Percentiles rank a stretch among this genome's conserved stretches.
phyloP scores from a whole-genome alignment of 2,113 vertebrate species.

The Trachemys scripta region DNA sequence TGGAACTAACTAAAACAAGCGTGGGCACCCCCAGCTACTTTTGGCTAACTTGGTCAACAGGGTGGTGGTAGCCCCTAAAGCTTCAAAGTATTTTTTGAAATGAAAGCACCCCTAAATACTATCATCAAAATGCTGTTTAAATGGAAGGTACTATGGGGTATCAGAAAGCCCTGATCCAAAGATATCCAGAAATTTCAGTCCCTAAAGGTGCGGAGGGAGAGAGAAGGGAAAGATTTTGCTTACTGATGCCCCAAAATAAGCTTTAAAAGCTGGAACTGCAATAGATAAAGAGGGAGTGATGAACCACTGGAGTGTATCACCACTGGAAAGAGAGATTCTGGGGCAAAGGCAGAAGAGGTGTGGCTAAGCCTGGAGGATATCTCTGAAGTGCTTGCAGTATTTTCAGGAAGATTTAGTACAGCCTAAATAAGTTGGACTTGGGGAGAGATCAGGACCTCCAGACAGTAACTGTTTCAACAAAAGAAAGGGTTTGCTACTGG shows the following conservation, averaged over 20 bases:
- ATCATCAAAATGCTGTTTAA: neutral
- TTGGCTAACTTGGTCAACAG: constrained; percentile 51
- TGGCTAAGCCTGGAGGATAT: constrained; percentile 43
- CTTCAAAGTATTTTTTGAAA: constrained; percentile 52
- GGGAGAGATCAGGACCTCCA: neutral
- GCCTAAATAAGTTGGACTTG: constrained; percentile 55
- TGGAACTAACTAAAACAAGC: constrained; percentile 34
- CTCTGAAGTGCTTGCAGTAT: constrained; percentile 60
- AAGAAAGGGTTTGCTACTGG: neutral
- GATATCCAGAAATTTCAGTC: neutral
- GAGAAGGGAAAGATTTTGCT: neutral
- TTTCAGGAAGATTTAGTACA: constrained; percentile 43
- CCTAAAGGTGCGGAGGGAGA: neutral
- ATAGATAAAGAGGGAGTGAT: constrained; percentile 36
- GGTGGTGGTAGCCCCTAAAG: constrained; percentile 32
- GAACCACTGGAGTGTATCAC: constrained; percentile 21
- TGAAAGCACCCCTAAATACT: constrained; percentile 44
- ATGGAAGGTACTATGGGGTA: neutral
- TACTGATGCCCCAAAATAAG: neutral
- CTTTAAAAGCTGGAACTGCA: neutral
- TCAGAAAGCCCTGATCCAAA: neutral
- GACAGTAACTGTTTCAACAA: neutral
- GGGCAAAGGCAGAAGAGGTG: constrained; percentile 49
- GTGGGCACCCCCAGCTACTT: constrained; percentile 30
- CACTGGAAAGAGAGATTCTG: constrained; percentile 7